Evolutionary conservation across 2,113 vertebrate genomes (phyloP).

Genomic region (Pachycephala philippinensis): DNA sequence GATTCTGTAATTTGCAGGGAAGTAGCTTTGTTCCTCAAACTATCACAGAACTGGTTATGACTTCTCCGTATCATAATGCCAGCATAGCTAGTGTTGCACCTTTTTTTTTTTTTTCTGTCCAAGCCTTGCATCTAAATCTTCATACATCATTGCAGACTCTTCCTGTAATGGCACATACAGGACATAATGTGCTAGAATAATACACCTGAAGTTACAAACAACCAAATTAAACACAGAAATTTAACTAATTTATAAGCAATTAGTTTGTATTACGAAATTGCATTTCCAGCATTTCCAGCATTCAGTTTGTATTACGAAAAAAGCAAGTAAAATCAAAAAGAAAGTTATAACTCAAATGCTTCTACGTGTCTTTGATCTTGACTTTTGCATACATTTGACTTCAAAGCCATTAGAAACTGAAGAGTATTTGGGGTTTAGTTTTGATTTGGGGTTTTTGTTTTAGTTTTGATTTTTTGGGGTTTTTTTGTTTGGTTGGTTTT

Average conservation of each 20-base stretch:
- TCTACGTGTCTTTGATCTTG: neutral
- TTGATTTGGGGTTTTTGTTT: neutral
- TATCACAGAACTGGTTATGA: neutral
- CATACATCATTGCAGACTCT: neutral
- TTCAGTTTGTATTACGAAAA: neutral
- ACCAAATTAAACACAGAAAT: neutral
- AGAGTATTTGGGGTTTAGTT: neutral
- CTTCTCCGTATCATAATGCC: neutral
- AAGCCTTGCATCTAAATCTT: neutral
- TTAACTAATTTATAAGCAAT: neutral
- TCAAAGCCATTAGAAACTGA: neutral
- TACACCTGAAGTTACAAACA: neutral
- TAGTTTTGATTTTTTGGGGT: neutral
- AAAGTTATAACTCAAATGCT: neutral
- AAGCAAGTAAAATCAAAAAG: neutral
- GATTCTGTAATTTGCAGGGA: neutral
- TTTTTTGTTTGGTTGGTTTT: neutral
- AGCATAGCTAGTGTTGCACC: neutral
- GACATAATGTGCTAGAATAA: neutral
- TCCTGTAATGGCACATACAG: neutral
- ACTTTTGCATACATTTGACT: neutral
- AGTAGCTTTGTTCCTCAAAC: neutral
- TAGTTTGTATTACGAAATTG: neutral
- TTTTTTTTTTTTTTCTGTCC: neutral
- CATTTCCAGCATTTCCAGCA: neutral